Evolutionary conservation across 2,113 vertebrate genomes (phyloP).

Genomic region (Atrichornis clamosus): DNA sequence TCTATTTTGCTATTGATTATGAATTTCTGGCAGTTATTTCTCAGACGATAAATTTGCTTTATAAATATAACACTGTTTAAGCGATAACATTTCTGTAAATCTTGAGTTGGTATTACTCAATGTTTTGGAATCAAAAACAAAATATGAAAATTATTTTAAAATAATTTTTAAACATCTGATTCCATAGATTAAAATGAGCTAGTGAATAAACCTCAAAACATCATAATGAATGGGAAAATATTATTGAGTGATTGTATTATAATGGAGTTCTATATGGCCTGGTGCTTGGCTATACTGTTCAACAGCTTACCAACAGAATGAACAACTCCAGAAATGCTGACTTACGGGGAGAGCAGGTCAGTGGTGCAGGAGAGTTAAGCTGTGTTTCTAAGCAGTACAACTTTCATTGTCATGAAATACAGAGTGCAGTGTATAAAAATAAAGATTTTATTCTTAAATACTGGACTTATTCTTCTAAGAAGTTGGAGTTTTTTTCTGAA

Average conservation of each 20-base stretch:
- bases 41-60: background rate
- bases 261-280: background rate
- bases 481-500: background rate
- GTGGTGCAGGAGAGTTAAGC: background rate
- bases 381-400: background rate
- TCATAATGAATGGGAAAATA: background rate
- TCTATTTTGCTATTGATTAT: background rate
- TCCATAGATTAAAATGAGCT: background rate
- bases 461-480: background rate
- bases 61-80: background rate
- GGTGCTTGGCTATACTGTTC: background rate
- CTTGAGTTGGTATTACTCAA: background rate
- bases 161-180: background rate
- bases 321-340: background rate
- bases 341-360: background rate
- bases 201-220: background rate
- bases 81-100: background rate
- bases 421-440: background rate
- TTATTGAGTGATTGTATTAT: background rate
- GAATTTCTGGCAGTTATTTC: background rate
- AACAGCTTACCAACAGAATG: background rate
- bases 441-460: background rate
- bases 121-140: background rate
- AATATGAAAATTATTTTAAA: background rate
- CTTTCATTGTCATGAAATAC: background rate